Evolutionary conservation across 2,113 vertebrate genomes (phyloP).

Genomic region (Sturnus vulgaris): DNA sequence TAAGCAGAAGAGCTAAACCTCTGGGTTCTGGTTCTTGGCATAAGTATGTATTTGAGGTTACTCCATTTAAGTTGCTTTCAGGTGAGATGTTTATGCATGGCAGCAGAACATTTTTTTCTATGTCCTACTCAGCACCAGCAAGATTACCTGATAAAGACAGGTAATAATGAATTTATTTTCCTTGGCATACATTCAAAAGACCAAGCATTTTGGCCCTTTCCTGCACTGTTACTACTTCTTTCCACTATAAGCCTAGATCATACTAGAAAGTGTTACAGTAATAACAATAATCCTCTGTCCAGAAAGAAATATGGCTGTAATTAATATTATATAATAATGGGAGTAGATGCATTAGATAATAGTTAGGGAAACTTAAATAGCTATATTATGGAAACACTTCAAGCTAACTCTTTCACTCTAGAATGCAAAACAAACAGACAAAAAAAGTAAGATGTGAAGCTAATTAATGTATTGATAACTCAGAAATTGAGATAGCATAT

Average conservation of each 20-base stretch:
- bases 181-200: not conserved
- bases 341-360: not conserved
- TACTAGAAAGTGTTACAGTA: not conserved
- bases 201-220: not conserved
- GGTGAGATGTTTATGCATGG: not conserved
- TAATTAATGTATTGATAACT: not conserved
- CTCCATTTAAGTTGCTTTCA: not conserved
- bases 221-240: not conserved
- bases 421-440: not conserved
- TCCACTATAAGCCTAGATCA: not conserved
- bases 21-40: not conserved
- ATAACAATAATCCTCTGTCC: not conserved
- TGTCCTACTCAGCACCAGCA: not conserved
- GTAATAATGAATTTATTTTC: not conserved
- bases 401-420: not conserved
- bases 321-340: not conserved
- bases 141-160: not conserved
- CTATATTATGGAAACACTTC: not conserved
- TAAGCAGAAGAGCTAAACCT: not conserved
- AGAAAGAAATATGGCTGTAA: not conserved
- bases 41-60: not conserved
- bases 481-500: not conserved
- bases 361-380: not conserved
- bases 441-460: not conserved
- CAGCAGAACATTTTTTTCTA: not conserved